A percentile compares a stretch with the other conserved stretches of the same genome.
Conservation (phyloP, 2,113 vertebrate genomes). For the Mustela nigripes region DNA sequence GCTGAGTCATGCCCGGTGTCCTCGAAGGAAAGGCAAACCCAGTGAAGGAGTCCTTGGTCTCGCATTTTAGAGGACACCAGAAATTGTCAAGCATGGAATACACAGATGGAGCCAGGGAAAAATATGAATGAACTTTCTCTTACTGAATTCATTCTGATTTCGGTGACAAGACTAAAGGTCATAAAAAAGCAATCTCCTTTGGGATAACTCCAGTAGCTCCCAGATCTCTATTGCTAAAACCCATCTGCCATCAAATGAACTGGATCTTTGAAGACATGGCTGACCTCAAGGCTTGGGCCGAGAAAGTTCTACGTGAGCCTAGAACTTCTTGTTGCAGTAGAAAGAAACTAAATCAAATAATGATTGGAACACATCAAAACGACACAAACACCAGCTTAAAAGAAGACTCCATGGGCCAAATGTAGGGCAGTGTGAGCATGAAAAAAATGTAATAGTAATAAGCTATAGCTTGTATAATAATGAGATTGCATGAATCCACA, state of each 20-base stretch:
- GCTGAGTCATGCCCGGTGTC: background rate
- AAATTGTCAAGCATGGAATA: background rate
- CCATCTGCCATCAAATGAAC: background rate
- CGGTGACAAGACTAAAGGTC: background rate
- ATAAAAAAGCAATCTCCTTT: background rate
- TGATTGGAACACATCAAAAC: background rate
- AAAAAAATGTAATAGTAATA: background rate
- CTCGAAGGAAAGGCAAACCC: too few relatives aligned
- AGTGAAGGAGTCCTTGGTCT: background rate
- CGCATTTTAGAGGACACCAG: background rate
- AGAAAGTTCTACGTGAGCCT: background rate
- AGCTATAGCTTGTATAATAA: background rate
- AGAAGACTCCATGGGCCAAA: background rate
- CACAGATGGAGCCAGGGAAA: background rate
- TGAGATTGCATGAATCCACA: background rate
- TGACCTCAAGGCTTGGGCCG: background rate
- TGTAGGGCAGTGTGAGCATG: background rate
- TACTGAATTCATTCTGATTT: background rate
- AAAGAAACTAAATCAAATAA: background rate
- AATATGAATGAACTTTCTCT: background rate
- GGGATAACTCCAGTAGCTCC: background rate
- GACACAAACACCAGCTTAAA: background rate
- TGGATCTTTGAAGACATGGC: background rate
- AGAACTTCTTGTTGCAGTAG: background rate
- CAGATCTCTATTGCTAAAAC: background rate